Evolutionary conservation across 2,113 vertebrate genomes (phyloP), one percentile per base, ranked within the genome.

Genomic region (Phylloscopus whistleri): DNA sequence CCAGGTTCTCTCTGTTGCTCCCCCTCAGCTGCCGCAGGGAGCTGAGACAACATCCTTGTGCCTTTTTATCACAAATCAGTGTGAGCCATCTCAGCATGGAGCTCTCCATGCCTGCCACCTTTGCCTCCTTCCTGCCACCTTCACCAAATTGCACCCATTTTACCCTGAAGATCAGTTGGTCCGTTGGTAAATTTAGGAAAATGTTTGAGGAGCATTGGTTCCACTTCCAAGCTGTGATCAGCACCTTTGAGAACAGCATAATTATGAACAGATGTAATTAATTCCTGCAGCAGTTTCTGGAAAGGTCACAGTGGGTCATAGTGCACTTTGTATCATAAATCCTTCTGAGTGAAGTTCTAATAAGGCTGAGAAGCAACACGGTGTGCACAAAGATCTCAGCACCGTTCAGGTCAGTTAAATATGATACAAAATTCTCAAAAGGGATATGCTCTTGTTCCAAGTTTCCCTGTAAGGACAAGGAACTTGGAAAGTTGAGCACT

Each of bases 21-120:
- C 0, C 1, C 8, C 2, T 15, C 39, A 28, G 60, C 44, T 63
- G 84, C 30, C 0, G 1, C 39, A 15, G 37, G 11, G 30, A 49
- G 5, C 58, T 1, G 13, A 16, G 63, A 0, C 7, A 15, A 0
- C 9, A 21, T 53, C 77, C 33, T 35, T 18, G 20, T 58, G 30
- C 22, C 20, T 12, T 2, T 35, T 26, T 18, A 31, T 75, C 5
- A 9, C 33, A 49, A 6, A 19, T 63, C 16, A 2, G 11, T 2
- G 3, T 4, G 16, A 84, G 37, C 51, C 8, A 5, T 12, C 41
- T 84, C 11, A 5, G n/a, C 37, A 5, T 21, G 33, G 14, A 1
- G 69, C 51, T 41, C 27, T 51, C 14, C n/a, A n/a, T n/a, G n/a
- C n/a, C n/a, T n/a, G n/a, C n/a, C n/a, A n/a, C n/a, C n/a, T n/a